Percentiles rank a stretch among this genome's conserved stretches.
phyloP scores from a whole-genome alignment of 2,888 invertebrate species.

The Hermaeophaga mercurialis region DNA sequence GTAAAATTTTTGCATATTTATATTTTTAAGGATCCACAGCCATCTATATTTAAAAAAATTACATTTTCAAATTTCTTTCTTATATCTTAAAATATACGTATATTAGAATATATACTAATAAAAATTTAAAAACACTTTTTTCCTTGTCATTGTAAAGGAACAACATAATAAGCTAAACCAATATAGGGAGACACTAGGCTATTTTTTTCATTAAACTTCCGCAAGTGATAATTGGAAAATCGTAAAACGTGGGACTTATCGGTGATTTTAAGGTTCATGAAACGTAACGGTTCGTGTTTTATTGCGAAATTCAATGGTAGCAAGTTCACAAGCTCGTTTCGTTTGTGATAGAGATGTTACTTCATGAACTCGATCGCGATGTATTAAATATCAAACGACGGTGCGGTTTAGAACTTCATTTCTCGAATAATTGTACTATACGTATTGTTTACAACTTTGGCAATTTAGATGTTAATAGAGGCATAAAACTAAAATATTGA shows the following conservation, averaged over 20 bases:
- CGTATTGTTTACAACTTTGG: not conserved
- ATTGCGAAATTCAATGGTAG: not conserved
- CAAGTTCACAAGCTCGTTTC: constrained; percentile 4
- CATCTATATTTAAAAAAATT: too few relatives aligned
- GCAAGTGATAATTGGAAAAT: not conserved
- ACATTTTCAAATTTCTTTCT: too few relatives aligned
- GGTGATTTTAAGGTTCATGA: not conserved
- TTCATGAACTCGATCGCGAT: not conserved
- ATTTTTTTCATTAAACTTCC: not conserved
- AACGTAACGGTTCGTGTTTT: not conserved
- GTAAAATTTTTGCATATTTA: too few relatives aligned
- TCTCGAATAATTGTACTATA: not conserved
- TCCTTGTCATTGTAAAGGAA: too few relatives aligned
- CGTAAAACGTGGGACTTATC: not conserved
- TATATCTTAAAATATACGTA: too few relatives aligned
- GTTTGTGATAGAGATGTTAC: constrained; percentile 7
- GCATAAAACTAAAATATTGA: not conserved
- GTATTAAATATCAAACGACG: constrained; percentile 5
- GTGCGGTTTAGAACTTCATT: not conserved
- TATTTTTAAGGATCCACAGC: too few relatives aligned
- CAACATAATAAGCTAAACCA: too few relatives aligned
- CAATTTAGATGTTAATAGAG: not conserved
- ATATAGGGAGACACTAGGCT: too few relatives aligned
- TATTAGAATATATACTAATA: too few relatives aligned
- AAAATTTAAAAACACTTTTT: too few relatives aligned